A percentile compares a stretch with the other conserved stretches of the same genome.
These are phyloP conservation scores for Amphipyra berbera DNA, from an alignment of 2,888 invertebrate genomes.

Conservation along the genomic window DNA sequence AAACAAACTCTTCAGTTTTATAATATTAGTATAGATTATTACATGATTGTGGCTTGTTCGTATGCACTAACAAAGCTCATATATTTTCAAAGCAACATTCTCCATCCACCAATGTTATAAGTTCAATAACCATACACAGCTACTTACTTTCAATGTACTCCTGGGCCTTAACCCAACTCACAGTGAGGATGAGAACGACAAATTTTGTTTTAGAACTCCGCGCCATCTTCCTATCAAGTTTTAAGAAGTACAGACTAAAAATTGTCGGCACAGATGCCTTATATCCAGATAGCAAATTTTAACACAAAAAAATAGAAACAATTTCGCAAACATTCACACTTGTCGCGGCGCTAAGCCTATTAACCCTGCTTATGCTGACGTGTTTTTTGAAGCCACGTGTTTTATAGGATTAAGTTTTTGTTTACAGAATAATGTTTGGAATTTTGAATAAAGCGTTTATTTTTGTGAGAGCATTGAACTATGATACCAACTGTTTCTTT, in stretches of 20 bases:
- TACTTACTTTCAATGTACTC: constrained; percentile 74
- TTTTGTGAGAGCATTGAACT: constrained; percentile 4
- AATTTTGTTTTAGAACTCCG: constrained; percentile 50
- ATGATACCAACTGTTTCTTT: not conserved
- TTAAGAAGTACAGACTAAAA: constrained; percentile 34
- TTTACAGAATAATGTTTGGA: not conserved
- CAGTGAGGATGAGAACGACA: constrained; percentile 51
- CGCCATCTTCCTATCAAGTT: constrained; percentile 42
- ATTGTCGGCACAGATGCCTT: constrained; percentile 71
- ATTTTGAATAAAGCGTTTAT: constrained; percentile 5
- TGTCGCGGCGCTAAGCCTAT: constrained; percentile 69
- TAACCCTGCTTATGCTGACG: constrained; percentile 64
- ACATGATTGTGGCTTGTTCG: too few relatives aligned
- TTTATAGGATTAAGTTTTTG: constrained; percentile 23
- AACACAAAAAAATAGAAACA: constrained; percentile 65
- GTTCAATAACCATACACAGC: not conserved
- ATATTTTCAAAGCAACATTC: too few relatives aligned
- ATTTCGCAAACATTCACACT: constrained; percentile 71
- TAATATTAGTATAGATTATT: too few relatives aligned
- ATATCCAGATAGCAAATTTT: constrained; percentile 64
- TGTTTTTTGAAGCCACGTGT: constrained; percentile 40
- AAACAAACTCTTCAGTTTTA: too few relatives aligned
- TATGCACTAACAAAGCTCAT: too few relatives aligned
- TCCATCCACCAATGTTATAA: not conserved
- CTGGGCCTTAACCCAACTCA: constrained; percentile 65